These are phyloP conservation scores for Phrynocephalus forsythii DNA, from an alignment of 2,797 vertebrate species.

Conservation along the genomic window DNA sequence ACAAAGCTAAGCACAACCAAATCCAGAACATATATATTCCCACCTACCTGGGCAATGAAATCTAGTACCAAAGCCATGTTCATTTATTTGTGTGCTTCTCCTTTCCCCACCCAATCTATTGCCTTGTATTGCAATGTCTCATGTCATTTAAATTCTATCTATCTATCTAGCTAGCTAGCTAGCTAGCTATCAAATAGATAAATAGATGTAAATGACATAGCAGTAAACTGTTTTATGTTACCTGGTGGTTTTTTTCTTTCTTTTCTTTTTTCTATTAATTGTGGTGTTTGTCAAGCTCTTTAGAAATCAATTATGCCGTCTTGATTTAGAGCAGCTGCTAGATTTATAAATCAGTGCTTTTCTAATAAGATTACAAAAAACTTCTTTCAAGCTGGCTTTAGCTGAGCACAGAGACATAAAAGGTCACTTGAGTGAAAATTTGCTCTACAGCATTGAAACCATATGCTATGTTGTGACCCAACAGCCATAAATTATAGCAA, in stretches of 20 bases:
- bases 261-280: neutral
- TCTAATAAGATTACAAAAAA: conserved; percentile 48
- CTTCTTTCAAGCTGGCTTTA: conserved; percentile 54
- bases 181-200: neutral
- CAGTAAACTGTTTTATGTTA: conserved; percentile 31
- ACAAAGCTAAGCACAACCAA: neutral
- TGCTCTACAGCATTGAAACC: conserved; percentile 61
- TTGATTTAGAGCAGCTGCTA: conserved; percentile 52
- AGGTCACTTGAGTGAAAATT: conserved; percentile 65
- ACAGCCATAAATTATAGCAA: conserved; percentile 57
- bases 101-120: no score
- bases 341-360: conserved; percentile 43
- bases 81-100: neutral
- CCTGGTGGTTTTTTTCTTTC: conserved; percentile 9
- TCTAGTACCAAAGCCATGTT: neutral
- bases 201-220: conserved; percentile 13
- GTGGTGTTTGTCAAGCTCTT: conserved; percentile 18
- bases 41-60: neutral
- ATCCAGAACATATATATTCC: neutral
- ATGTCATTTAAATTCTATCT: neutral
- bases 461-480: conserved; percentile 58
- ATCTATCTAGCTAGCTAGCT: no score
- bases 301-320: conserved; percentile 21
- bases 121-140: neutral
- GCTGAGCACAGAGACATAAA: conserved; percentile 45